A percentile compares a stretch with the other conserved stretches of the same genome.
Conservation (phyloP, 2,797 vertebrate species). For the Decapterus maruadsi region DNA sequence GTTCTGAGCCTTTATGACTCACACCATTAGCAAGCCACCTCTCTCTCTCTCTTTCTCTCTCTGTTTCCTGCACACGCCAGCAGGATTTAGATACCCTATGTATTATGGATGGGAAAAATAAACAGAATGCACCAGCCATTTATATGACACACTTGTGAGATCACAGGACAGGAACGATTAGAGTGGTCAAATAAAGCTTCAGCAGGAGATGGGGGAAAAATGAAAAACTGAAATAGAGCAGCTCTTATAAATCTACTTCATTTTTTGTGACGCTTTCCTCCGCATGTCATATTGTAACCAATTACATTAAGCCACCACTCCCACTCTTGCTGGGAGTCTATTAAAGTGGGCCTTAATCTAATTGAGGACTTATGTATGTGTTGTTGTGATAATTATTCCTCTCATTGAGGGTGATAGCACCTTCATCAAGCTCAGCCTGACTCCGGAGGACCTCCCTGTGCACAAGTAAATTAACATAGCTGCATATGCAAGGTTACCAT, state of each 20-base stretch:
- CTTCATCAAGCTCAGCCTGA: constrained; percentile 77
- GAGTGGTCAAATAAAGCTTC: constrained; percentile 79
- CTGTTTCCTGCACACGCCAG: constrained; percentile 76
- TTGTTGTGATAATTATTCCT: constrained; percentile 82
- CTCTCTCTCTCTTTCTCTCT: constrained; percentile 39
- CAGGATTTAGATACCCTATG: constrained; percentile 82
- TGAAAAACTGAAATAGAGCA: constrained; percentile 16
- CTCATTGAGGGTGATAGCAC: constrained; percentile 79
- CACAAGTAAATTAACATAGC: constrained; percentile 74
- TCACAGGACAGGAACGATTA: constrained; percentile 81
- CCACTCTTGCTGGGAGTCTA: constrained; percentile 74
- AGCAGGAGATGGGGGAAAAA: constrained; percentile 2
- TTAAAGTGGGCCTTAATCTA: constrained; percentile 80
- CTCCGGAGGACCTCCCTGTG: constrained; percentile 62
- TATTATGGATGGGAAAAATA: constrained; percentile 84
- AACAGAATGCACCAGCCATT: constrained; percentile 79
- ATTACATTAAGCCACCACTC: constrained; percentile 78
- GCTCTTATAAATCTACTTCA: constrained; percentile 65
- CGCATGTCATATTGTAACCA: constrained; percentile 74
- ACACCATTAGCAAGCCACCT: constrained; percentile 76
- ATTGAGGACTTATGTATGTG: constrained; percentile 78
- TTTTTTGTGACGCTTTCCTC: constrained; percentile 61
- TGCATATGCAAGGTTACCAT: constrained; percentile 48
- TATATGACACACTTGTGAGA: constrained; percentile 82
- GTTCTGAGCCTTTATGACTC: constrained; percentile 78